phyloP scores from a whole-genome alignment of 2,113 vertebrate genomes.

The Psephotus haematonotus region DNA sequence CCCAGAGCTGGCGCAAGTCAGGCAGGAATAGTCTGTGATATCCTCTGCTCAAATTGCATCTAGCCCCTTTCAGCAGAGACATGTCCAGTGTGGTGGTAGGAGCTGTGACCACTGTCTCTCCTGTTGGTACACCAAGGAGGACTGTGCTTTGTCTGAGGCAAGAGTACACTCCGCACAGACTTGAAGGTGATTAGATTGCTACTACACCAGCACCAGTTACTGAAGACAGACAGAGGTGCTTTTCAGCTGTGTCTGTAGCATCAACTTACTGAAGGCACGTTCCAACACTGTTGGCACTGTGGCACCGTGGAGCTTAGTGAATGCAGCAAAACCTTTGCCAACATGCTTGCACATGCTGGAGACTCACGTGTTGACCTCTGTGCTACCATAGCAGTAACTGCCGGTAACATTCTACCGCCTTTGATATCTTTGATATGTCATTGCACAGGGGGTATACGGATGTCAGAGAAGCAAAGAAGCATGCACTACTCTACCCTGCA shows the following conservation, averaged over 20 bases:
- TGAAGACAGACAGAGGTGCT: not conserved
- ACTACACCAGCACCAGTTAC: not conserved
- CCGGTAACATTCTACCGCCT: fast-evolving
- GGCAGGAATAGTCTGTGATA: not conserved
- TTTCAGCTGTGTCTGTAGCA: not conserved
- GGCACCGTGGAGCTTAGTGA: not conserved
- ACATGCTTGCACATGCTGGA: not conserved
- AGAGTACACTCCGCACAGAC: not conserved
- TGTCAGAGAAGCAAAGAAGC: not conserved
- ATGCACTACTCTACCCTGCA: not conserved
- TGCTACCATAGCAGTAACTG: not conserved
- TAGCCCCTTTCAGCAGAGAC: not conserved
- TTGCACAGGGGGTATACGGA: fast-evolving
- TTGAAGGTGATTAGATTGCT: not conserved
- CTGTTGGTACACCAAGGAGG: not conserved
- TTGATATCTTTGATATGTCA: too few relatives aligned
- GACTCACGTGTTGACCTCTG: not conserved
- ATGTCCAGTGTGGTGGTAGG: fast-evolving
- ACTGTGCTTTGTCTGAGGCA: not conserved
- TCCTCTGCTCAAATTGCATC: not conserved
- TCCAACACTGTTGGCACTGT: not conserved
- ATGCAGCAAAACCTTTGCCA: not conserved
- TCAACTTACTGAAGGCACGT: not conserved
- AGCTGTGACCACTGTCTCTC: fast-evolving
- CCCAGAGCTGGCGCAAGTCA: fast-evolving